These are phyloP conservation scores for Mesochorus sp. DNA, from an alignment of 2,888 invertebrate species.

Conservation along the genomic window DNA sequence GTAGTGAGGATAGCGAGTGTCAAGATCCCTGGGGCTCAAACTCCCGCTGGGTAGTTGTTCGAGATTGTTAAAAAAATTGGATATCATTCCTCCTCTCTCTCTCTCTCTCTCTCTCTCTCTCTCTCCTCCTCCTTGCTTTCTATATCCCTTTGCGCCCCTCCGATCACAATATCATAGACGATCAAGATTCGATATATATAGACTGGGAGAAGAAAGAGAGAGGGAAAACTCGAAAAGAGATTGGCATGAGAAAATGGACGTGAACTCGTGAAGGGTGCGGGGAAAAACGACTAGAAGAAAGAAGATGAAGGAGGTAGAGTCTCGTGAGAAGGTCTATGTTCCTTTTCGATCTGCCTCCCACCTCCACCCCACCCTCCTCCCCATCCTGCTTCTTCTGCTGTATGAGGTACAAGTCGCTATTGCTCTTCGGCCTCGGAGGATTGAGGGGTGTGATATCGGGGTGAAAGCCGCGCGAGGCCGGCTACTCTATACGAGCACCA, in stretches of 20 bases:
- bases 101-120: neutral
- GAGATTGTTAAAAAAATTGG: conserved; percentile 55
- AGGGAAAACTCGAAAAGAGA: conserved; percentile 15
- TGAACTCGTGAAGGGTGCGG: neutral
- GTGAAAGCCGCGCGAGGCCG: conserved; percentile 62
- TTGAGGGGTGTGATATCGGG: conserved; percentile 54
- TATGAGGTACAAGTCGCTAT: conserved; percentile 48
- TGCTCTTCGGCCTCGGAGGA: conserved; percentile 24
- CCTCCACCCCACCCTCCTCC: neutral
- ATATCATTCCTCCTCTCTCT: conserved; percentile 30
- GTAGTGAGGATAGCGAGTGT: conserved; percentile 17
- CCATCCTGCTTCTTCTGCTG: neutral
- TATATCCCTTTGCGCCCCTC: too few species aligned
- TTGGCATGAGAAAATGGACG: conserved; percentile 29
- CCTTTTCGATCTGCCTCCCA: conserved; percentile 9
- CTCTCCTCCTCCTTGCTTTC: neutral
- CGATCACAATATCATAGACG: conserved; percentile 43
- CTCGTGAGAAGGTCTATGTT: conserved; percentile 36
- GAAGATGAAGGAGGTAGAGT: conserved; percentile 33
- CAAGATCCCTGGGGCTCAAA: conserved; percentile 43
- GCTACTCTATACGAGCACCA: conserved; percentile 67
- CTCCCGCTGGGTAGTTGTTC: conserved; percentile 43
- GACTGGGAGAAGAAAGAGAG: neutral
- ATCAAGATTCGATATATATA: conserved; percentile 63
- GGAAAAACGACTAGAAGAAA: neutral